phyloP scores from a whole-genome alignment of 2,888 invertebrate genomes.

The Drosophila yooni region DNA sequence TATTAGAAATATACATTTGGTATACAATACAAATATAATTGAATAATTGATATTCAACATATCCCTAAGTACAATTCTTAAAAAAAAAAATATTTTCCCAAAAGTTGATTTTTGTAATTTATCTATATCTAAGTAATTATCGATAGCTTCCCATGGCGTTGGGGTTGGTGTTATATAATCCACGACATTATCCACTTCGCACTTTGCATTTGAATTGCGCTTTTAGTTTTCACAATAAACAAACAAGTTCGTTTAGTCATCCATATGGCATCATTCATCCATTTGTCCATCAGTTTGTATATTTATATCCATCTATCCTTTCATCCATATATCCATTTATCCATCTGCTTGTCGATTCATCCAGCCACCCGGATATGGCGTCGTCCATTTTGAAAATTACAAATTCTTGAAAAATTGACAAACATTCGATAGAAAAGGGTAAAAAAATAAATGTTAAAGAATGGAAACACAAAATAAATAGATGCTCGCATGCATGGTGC shows the following conservation, averaged over 20 bases:
- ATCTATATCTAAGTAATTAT: not conserved
- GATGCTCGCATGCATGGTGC: conserved; percentile 36
- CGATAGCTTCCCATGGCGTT: not conserved
- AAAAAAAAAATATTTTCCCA: not conserved
- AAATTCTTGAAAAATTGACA: conserved; percentile 22
- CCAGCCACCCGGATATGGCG: conserved; percentile 25
- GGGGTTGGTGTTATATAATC: conserved; percentile 12
- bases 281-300: not conserved
- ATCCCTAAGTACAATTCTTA: too few species aligned
- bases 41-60: not conserved
- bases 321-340: not conserved
- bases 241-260: conserved; percentile 53
- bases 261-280: conserved; percentile 43
- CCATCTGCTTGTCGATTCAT: not conserved
- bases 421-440: conserved; percentile 26
- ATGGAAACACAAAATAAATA: conserved; percentile 30
- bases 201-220: conserved; percentile 34
- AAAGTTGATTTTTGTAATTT: not conserved
- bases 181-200: conserved; percentile 21
- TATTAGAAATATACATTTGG: not conserved
- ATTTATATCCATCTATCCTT: not conserved
- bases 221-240: conserved; percentile 41
- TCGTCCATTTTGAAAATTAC: conserved; percentile 22
- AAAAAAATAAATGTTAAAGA: conserved; percentile 7
- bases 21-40: not conserved